These are phyloP conservation scores for Merluccius polli DNA, from an alignment of 2,797 vertebrate genomes.

Conservation along the genomic window DNA sequence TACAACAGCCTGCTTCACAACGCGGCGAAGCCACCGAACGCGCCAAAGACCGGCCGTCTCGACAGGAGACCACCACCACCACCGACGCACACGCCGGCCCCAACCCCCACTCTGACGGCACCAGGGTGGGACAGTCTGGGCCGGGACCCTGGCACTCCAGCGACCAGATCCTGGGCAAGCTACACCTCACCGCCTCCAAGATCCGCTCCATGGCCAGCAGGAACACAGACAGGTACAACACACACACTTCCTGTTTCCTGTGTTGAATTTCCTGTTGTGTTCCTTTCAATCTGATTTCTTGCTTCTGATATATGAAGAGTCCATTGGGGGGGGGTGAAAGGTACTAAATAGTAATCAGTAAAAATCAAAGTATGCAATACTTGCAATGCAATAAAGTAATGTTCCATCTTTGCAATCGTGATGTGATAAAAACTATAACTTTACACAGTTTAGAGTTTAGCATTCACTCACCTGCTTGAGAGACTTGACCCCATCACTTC, in stretches of 20 bases:
- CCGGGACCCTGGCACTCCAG: conserved; percentile 63
- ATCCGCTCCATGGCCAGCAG: conserved; percentile 76
- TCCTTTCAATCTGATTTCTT: not conserved
- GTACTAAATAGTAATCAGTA: not conserved
- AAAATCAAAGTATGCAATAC: not conserved
- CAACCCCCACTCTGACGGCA: conserved; percentile 29
- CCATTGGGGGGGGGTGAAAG: too few relatives aligned
- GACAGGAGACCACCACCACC: conserved; percentile 75
- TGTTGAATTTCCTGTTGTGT: not conserved
- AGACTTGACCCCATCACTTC: not conserved
- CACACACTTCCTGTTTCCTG: not conserved
- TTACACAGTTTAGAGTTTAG: not conserved
- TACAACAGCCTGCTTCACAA: conserved; percentile 21
- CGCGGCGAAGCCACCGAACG: conserved; percentile 60
- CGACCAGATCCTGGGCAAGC: conserved; percentile 73
- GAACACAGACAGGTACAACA: conserved; percentile 72
- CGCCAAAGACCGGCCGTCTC: conserved; percentile 82
- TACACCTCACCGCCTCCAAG: conserved; percentile 76
- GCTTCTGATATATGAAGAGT: not conserved
- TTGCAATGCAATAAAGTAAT: too few relatives aligned
- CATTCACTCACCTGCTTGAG: too few relatives aligned
- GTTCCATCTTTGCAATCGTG: not conserved
- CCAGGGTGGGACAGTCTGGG: not conserved
- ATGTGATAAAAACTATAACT: not conserved
- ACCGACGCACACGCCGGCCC: conserved; percentile 44